Evolutionary conservation across 1,140 invertebrate species (phyloP), one percentile per base, ranked within the genome.

Genomic region (Papilio glaucus): DNA sequence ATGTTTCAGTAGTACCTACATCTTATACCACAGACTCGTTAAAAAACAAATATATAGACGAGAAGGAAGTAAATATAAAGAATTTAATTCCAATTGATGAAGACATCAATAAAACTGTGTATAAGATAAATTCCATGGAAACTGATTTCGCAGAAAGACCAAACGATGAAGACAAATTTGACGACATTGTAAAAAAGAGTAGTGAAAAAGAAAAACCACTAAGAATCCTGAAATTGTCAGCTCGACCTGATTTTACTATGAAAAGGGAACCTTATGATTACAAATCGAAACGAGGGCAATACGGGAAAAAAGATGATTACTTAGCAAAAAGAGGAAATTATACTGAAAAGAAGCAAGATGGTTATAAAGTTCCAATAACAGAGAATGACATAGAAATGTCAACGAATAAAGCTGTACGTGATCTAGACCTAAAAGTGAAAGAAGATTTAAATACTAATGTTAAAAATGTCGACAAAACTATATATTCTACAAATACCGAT

Each of bases 221-320:
- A 9, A 53, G 67, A 37, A 29, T 69, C 18, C 29, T 69, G 45
- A 69, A 53, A 53, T 69, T 53, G 53, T 53, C 67, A 3, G 45
- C 42, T 12, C 26, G 67, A 33, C 73, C 37, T 67, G 69, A 60
- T 68, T 69, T 71, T 39, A 76, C 72, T 63, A 67, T 67, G n/a
- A 74, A 72, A 24, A 75, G 24, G 15, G 69, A 78, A 71, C 61
- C 71, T 29, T 81, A 74, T 61, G 78, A 85, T 75, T 82, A 82
- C 41, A 74, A 73, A 26, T 71, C 77, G 5, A 82, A 81, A 67
- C 78, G 75, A 49, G 72, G 37, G 3, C 78, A 88, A 72, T 90
- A 86, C 76, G 83, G 78, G 10, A 86, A 84, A 74, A 81, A 78
- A 70, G 49, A 77, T 41, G 75, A 83, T 24, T 82, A 82, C 75